Evolutionary conservation across 2,113 vertebrate genomes (phyloP), one percentile per base, ranked within the genome.

Genomic region (Lophotis ruficrista): DNA sequence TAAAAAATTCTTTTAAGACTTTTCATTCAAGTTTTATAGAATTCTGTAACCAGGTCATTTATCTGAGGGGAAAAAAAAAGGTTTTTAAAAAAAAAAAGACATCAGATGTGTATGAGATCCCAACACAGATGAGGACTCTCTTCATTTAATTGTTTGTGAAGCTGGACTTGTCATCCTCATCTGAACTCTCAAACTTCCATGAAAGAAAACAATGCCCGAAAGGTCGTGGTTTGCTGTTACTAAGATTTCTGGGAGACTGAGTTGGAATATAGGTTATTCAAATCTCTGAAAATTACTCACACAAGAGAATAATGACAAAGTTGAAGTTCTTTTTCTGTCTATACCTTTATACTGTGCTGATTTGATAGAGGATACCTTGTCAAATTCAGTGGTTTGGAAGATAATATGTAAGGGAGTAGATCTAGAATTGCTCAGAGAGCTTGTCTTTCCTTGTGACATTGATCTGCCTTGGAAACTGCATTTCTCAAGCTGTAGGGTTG

Each of bases 1-100:
- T 86, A 69, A 71, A 94, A 96, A 94, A 93, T 93, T 90, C 75
- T 51, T 87, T 66, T 80, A 85, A 87, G 50, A 47, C 31, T 90
- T 96, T 93, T 83, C 37, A 56, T 91, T 88, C 28, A 82, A 38
- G 27, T 66, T 86, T 31, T 70, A 35, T 66, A 60, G 70, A 85
- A 50, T 94, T 89, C 37, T 90, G 23, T 85, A 88, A 68, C 66
- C 78, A 77, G 79, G 47, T 70, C 50, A 47, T 85, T 93, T 94
- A 83, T 87, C 54, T 93, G 78, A 85, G 38, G 22, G 6, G 18
- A 6, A 14, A 50, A 57, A 71, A 50, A 37, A 57, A 62, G 7
- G n/a, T n/a, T n/a, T n/a, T n/a, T n/a, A 83, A 80, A 50, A 15
- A 69, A 27, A 62, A 47, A 83, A 18, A 58, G 11, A 38, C 65